A percentile compares a stretch with the other conserved stretches of the same genome.
These are phyloP conservation scores for Harpalus rubripes DNA, from an alignment of 2,888 invertebrate species.

Conservation along the genomic window DNA sequence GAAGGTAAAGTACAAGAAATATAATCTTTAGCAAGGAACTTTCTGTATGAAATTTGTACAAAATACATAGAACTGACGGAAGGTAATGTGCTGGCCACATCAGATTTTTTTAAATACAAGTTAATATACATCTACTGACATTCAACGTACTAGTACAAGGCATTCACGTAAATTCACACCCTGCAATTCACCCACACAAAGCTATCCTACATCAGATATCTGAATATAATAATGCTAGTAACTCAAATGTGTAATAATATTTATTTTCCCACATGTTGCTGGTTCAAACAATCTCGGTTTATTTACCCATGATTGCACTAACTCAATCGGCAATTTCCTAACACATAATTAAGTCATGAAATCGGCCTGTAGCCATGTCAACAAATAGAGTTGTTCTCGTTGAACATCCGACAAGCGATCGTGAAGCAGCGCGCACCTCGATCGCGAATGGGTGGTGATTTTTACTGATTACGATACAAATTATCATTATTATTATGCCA, in stretches of 20 bases:
- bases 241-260: neutral
- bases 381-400: constrained; percentile 47
- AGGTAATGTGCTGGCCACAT: too few relatives aligned
- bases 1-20: too few relatives aligned
- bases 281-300: neutral
- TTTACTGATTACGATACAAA: constrained; percentile 33
- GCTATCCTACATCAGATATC: too few relatives aligned
- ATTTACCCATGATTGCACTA: constrained; percentile 46
- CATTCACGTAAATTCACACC: too few relatives aligned
- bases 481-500: constrained; percentile 52
- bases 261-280: neutral
- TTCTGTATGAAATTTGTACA: too few relatives aligned
- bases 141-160: too few relatives aligned
- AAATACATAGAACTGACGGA: too few relatives aligned
- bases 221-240: too few relatives aligned
- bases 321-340: constrained; percentile 42
- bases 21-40: too few relatives aligned
- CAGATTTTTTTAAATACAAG: too few relatives aligned
- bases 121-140: too few relatives aligned
- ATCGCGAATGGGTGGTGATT: constrained; percentile 28
- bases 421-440: neutral
- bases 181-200: too few relatives aligned
- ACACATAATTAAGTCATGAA: constrained; percentile 48
- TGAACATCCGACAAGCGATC: constrained; percentile 38
- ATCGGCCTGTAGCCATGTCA: constrained; percentile 27